Evolutionary conservation across 2,888 invertebrate genomes (phyloP).

Genomic region (Drosophila neutralis): DNA sequence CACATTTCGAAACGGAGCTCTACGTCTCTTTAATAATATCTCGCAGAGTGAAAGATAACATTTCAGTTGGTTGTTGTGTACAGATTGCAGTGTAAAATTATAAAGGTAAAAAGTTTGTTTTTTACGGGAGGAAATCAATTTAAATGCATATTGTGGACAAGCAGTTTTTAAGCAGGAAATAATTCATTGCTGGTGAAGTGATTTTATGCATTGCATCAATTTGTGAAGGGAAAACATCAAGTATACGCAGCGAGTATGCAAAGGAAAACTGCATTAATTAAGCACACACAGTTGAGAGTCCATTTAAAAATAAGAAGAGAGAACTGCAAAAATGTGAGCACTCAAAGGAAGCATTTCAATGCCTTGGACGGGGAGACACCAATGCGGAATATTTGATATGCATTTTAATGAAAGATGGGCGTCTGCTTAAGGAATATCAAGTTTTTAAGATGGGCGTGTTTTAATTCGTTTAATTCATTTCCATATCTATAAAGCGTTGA

Average conservation of each 20-base stretch:
- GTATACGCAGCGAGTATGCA: constrained; percentile 27
- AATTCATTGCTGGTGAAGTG: constrained; percentile 9
- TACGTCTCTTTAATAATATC: neutral
- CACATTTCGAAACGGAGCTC: constrained; percentile 29
- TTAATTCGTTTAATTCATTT: constrained; percentile 12
- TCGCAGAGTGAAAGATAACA: constrained; percentile 3
- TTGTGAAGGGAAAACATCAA: constrained; percentile 16
- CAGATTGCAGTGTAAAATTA: neutral
- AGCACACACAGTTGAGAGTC: neutral
- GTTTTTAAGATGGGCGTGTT: constrained; percentile 10
- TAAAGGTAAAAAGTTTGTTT: constrained; percentile 9
- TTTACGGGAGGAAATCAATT: neutral
- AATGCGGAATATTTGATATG: constrained; percentile 6
- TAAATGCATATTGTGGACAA: neutral
- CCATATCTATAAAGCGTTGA: constrained; percentile 18
- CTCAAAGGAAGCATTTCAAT: neutral
- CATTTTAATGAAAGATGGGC: constrained; percentile 19
- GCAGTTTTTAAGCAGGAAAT: neutral
- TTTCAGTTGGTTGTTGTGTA: neutral
- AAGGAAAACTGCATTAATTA: constrained; percentile 19
- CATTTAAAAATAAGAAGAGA: neutral
- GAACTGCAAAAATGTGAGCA: neutral
- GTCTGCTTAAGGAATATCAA: neutral
- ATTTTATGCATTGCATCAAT: constrained; percentile 4
- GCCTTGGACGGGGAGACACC: neutral